These are phyloP conservation scores for Spermophilus dauricus DNA, from an alignment of 2,113 vertebrate species.

Conservation along the genomic window DNA sequence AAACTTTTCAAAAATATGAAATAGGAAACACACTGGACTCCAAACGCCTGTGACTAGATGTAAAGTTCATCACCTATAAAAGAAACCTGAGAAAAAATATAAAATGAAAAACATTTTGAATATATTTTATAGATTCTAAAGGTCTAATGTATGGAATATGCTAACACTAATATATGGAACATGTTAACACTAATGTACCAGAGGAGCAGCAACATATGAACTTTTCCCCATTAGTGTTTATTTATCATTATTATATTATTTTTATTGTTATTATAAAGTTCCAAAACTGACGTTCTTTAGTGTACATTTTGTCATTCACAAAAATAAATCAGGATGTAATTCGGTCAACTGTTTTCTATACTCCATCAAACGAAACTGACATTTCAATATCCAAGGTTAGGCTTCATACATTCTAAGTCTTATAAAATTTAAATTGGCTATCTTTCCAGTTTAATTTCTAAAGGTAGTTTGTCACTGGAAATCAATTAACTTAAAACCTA, in stretches of 20 bases:
- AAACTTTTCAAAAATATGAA: too few species aligned
- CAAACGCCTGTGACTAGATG: background rate
- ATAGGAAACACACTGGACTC: background rate
- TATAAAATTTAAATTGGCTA: background rate
- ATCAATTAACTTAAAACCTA: background rate
- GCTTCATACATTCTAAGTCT: background rate
- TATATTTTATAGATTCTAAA: background rate
- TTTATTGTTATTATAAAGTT: background rate
- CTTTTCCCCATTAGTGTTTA: background rate
- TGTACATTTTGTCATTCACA: background rate
- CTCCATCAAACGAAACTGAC: background rate
- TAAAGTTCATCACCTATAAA: constrained; percentile 24
- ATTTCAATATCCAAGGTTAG: constrained; percentile 15
- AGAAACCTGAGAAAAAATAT: background rate
- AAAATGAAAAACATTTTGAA: constrained; percentile 50
- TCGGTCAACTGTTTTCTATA: background rate
- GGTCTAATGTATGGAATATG: background rate
- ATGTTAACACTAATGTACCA: background rate
- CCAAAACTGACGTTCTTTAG: background rate
- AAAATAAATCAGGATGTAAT: constrained; percentile 5
- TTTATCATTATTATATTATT: background rate
- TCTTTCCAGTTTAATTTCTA: background rate
- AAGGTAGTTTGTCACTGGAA: background rate
- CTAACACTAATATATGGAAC: background rate
- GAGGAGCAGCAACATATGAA: background rate